Conservation (phyloP, 2,797 vertebrate species). For the Fistularia commersonii region DNA sequence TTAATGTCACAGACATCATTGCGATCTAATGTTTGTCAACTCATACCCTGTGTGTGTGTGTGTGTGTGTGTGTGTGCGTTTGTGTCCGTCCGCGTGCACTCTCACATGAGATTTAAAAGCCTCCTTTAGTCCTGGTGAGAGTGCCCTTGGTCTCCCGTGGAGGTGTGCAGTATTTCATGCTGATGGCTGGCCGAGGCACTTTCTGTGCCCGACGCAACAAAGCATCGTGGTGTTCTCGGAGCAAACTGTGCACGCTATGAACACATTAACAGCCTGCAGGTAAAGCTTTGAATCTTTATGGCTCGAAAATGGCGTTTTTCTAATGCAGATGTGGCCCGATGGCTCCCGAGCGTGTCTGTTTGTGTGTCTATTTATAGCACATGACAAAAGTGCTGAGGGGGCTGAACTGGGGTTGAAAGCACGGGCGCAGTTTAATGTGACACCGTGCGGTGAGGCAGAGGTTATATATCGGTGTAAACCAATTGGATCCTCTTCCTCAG, state of each 20-base stretch:
- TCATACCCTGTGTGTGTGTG: background rate
- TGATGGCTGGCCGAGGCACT: slow-evolving; percentile 53
- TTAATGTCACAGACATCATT: too few relatives aligned
- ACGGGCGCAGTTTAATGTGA: slow-evolving; percentile 57
- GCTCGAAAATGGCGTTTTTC: slow-evolving; percentile 4
- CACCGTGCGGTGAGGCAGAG: slow-evolving; percentile 39
- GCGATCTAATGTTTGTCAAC: too few relatives aligned
- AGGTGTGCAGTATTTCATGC: slow-evolving; percentile 53
- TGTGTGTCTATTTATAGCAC: slow-evolving; percentile 49
- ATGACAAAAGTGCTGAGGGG: slow-evolving; percentile 49
- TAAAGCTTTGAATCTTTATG: slow-evolving; percentile 15
- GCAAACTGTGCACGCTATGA: slow-evolving; percentile 2
- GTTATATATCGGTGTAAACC: slow-evolving; percentile 43
- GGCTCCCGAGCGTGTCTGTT: slow-evolving; percentile 10
- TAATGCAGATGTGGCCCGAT: slow-evolving; percentile 7
- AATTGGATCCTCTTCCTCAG: background rate
- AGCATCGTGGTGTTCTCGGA: slow-evolving; percentile 14
- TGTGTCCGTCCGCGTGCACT: background rate
- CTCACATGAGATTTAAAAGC: slow-evolving; percentile 55
- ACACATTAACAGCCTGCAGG: slow-evolving; percentile 18
- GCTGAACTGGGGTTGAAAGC: slow-evolving; percentile 39
- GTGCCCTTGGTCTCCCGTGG: slow-evolving; percentile 55
- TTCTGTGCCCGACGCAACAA: slow-evolving; percentile 37
- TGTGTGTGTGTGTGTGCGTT: slow-evolving; percentile 2
- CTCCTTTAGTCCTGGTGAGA: slow-evolving; percentile 29